Evolutionary conservation across 2,797 vertebrate genomes (phyloP).

Genomic region (Sebastolobus altivelis): DNA sequence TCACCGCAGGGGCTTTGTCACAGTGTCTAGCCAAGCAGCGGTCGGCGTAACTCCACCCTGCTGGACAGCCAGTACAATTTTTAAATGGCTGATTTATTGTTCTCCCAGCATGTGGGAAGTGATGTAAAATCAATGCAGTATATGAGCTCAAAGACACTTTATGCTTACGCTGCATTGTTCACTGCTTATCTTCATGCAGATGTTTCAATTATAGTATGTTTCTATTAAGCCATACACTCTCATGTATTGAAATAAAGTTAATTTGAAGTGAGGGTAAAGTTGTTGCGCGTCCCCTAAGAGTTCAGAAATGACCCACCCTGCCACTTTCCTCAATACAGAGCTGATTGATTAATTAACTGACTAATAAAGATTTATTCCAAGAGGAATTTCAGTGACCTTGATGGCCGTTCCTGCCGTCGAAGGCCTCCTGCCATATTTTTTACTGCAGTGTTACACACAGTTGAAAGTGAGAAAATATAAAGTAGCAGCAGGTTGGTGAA

Average conservation of each 20-base stretch:
- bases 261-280: conserved; percentile 45
- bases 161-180: conserved; percentile 66
- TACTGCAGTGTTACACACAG: not conserved
- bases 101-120: conserved; percentile 50
- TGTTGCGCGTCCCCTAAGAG: conserved; percentile 20
- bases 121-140: conserved; percentile 73
- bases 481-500: not conserved
- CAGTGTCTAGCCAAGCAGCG: conserved; percentile 15
- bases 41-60: conserved; percentile 24
- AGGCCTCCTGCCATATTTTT: not conserved
- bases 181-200: conserved; percentile 58
- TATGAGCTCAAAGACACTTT: conserved; percentile 48
- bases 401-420: not conserved
- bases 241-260: conserved; percentile 34
- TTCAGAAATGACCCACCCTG: conserved; percentile 23
- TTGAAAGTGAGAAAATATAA: not conserved
- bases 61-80: conserved; percentile 35
- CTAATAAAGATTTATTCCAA: conserved; percentile 63
- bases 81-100: conserved; percentile 66
- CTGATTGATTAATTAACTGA: conserved; percentile 65
- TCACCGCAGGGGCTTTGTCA: conserved; percentile 42
- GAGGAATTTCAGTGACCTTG: conserved; percentile 47
- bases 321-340: conserved; percentile 5
- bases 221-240: conserved; percentile 40
- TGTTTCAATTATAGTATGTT: conserved; percentile 56